Evolutionary conservation across 2,113 vertebrate species (phyloP), one percentile per base, ranked within the genome.

Genomic region (Myrmecophaga tridactyla): DNA sequence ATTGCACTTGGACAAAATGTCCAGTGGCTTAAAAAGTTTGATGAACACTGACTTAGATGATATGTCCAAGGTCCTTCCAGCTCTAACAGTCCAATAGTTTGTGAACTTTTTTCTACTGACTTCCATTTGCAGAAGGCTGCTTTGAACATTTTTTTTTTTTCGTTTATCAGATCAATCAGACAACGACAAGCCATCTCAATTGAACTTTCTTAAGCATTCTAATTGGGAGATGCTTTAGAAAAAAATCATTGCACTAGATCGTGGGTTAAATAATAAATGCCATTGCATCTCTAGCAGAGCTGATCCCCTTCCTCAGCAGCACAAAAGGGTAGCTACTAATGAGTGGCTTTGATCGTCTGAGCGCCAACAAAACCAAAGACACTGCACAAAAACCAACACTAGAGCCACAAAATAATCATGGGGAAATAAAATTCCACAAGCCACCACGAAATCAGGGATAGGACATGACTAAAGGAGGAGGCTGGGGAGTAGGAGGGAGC

Each of bases 131-230:
- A 91, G 23, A 88, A 94, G 58, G 76, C 43, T 72, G n/a, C 17
- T 41, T 34, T 23, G 39, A 90, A 36, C 29, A 31, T 31, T 75
- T 58, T 65, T 86, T 65, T 86, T 56, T 65, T 86, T 86, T 82
- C 43, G 27, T 62, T 82, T 92, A 91, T 72, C 70, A 89, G 75
- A 75, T 94, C 82, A 86, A 82, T 86, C 85, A 73, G 80, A 78
- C 27, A 90, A 67, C 41, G 11, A 43, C 23, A 76, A 92, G 67
- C 27, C 62, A 36, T 92, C 70, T 36, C 53, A 63, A 72, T 0
- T 73, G 56, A 89, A 63, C 41, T 80, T 95, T n/a, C 63, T 78
- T 56, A 78, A 81, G 27, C 13, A 25, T 80, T 83, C 43, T 78
- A 60, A 69, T 75, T 63, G 76, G 67, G 41, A 92, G 36, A 93